Base-by-base conservation (phyloP, 2,113 vertebrate species). In the Cnemophilus loriae region DNA sequence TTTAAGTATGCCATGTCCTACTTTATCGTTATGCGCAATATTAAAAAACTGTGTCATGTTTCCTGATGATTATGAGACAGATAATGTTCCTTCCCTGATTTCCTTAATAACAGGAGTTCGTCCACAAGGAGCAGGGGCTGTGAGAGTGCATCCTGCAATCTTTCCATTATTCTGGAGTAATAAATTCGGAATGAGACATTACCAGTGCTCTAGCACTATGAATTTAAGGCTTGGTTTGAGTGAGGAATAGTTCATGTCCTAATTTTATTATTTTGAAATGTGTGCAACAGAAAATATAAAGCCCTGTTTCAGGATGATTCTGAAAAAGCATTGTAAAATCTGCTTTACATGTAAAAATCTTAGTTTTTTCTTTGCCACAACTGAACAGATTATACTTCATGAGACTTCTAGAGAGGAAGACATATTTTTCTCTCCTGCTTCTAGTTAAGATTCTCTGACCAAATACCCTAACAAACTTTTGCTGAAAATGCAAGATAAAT, bases 41-140 rank as follows among this genome's bases (percentile, higher is more conserved):
- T 30, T 47, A 7, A 44, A 46, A 67, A 63, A 4, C 1, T 30
- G 3, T 53, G 3, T 4, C 42, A 39, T 39, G 41, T 70, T 39
- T 89, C 19, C 63, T 55, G 8, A 9, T 67, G 18, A 4, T 83
- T 63, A 53, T 33, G 6, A 59, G 28, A 33, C 26, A 33, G 11
- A n/a, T 5, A 14, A 5, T 4, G 3, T 12, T 73, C 10, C 10
- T 84, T 16, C 60, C 20, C 11, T 22, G 4, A 41, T 46, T 60
- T n/a, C 20, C 4, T 50, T 37, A 20, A 30, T 14, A 28, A 7
- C 3, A 59, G 37, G 9, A 60, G 7, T 41, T 5, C 0, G 1
- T 8, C 10, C 28, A 73, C 19, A 28, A 90, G 28, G 17, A 76
- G 2, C 16, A 57, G 32, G 6, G 0, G 16, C 4, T 76, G 22